Evolutionary conservation across 2,113 vertebrate genomes (phyloP).

Genomic region (Vombatus ursinus): DNA sequence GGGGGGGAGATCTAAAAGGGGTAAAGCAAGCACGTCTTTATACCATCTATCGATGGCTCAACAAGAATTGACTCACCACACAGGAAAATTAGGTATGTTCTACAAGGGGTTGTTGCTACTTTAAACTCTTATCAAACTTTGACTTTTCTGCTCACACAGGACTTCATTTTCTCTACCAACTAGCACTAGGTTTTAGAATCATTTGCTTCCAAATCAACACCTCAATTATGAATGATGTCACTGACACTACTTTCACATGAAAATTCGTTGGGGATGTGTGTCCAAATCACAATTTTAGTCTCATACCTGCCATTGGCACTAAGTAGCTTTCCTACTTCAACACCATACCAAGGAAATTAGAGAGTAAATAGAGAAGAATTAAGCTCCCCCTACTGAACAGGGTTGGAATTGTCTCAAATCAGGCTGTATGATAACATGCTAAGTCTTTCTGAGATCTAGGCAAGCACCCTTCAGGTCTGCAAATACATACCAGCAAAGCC

Average conservation of each 20-base stretch:
- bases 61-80: neutral
- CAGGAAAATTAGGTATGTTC: neutral
- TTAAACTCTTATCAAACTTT: neutral
- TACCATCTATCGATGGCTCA: neutral
- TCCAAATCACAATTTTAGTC: neutral
- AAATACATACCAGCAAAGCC: neutral
- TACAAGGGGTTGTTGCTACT: neutral
- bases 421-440: neutral
- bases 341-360: neutral
- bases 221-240: neutral
- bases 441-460: neutral
- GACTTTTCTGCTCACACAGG: neutral
- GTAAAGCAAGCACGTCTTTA: neutral
- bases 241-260: neutral
- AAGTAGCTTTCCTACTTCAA: neutral
- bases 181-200: neutral
- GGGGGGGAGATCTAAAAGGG: neutral
- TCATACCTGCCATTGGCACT: neutral
- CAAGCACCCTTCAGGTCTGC: neutral
- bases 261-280: neutral
- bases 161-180: neutral
- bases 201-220: neutral
- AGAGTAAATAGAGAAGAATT: neutral
- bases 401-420: neutral
- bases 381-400: neutral